Evolutionary conservation across 2,888 invertebrate species (phyloP).

Genomic region (Strigamia transsilvanica): DNA sequence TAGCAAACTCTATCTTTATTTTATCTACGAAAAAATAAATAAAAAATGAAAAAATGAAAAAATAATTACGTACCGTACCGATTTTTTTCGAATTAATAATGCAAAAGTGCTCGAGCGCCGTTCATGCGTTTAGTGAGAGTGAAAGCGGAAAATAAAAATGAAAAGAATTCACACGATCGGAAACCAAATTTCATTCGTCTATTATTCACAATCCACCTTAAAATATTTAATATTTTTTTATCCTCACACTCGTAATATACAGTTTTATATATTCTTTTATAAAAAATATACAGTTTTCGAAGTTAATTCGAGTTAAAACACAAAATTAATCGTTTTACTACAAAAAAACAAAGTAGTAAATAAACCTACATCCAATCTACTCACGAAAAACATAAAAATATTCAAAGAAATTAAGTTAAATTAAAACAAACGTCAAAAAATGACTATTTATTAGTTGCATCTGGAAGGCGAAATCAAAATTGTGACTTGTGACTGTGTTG

Average conservation of each 20-base stretch:
- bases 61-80: neutral
- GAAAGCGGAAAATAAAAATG: neutral
- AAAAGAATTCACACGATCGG: too few relatives aligned
- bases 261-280: neutral
- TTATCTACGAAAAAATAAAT: neutral
- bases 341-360: too few relatives aligned
- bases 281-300: too few relatives aligned
- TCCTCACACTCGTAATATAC: neutral
- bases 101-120: neutral
- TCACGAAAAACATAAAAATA: too few relatives aligned
- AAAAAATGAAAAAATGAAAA: neutral
- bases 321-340: too few relatives aligned
- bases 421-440: neutral
- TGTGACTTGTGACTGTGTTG: neutral
- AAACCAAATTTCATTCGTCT: neutral
- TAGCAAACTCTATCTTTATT: neutral
- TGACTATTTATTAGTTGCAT: neutral
- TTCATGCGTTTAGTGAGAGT: conserved; percentile 8
- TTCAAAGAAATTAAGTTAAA: too few relatives aligned
- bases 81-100: neutral
- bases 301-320: too few relatives aligned
- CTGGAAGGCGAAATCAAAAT: neutral
- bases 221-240: neutral
- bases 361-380: too few relatives aligned
- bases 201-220: neutral